These are phyloP conservation scores for Drosophila lowei DNA, from an alignment of 1,140 invertebrate species.

Conservation along the genomic window DNA sequence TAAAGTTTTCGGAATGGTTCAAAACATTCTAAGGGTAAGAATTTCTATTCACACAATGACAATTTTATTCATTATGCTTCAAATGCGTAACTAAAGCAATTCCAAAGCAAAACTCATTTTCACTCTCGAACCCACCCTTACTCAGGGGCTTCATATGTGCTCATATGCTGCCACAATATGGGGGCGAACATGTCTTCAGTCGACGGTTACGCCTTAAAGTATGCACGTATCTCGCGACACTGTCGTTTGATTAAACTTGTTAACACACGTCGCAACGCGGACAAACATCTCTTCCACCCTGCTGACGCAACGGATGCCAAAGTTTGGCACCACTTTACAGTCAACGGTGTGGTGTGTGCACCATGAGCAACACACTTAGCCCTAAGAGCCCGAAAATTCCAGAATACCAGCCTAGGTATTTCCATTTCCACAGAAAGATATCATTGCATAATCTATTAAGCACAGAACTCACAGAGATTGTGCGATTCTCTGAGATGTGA, in stretches of 20 bases:
- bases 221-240: conserved; percentile 73
- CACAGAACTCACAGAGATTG: conserved; percentile 9
- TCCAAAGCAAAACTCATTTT: conserved; percentile 64
- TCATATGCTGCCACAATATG: conserved; percentile 45
- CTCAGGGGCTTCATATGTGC: conserved; percentile 39
- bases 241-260: conserved; percentile 80
- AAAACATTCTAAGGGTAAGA: no score
- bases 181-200: conserved; percentile 29
- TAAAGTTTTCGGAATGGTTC: no score
- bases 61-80: conserved; percentile 71
- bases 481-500: conserved; percentile 16
- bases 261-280: conserved; percentile 46
- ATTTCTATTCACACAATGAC: neutral
- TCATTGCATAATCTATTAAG: conserved; percentile 45
- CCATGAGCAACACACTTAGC: conserved; percentile 24
- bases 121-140: conserved; percentile 24
- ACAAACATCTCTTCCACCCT: conserved; percentile 3
- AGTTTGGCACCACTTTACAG: conserved; percentile 42
- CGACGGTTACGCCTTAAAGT: conserved; percentile 50
- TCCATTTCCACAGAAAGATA: conserved; percentile 43
- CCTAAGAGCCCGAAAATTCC: conserved; percentile 18
- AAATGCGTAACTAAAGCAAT: conserved; percentile 79
- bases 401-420: conserved; percentile 29
- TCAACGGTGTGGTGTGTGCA: conserved; percentile 18
- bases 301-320: conserved; percentile 23